Base-by-base conservation (phyloP, 2,113 vertebrate genomes). In the Cyprinodon brontotheroides region DNA sequence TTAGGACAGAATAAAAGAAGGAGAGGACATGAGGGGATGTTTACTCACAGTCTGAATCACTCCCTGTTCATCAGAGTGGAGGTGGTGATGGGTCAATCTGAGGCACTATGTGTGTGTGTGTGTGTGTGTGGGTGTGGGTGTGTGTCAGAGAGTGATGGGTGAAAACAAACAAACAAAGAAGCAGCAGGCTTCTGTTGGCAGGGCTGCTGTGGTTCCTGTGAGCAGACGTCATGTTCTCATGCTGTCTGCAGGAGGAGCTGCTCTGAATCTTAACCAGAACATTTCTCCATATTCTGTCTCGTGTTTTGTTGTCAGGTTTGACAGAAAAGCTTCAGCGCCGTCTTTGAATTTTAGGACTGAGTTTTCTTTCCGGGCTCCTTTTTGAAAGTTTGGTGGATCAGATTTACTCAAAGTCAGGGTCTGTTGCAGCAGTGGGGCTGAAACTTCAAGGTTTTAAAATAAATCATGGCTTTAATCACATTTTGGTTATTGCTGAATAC, bases 181-280 rank as follows among this genome's bases (percentile, higher is more conserved):
- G 68, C 73, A 61, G 68, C 64, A 39, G 62, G 39, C 57, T 75
- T 43, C 4, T 75, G 29, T 61, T 74, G 4, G 36, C 20, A 11
- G 43, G 53, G 72, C 20, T 57, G 60, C 41, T 69, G 41, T 57
- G 48, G 70, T 74, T 71, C 60, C 71, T 65, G 72, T 79, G 4
- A 71, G 74, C 68, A 29, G 60, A 57, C 61, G 60, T 70, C 62
- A 68, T 68, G 78, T 85, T 73, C 74, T 83, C 40, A 1, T 65
- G 69, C 47, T 45, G 75, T 85, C 81, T 74, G 78, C 66, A 75
- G 78, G 40, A 82, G 65, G 50, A 69, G 73, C 68, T 82, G 84
- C 68, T 63, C 61, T 4, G 68, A 86, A 84, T 84, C 40, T 70
- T 74, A 81, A 86, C 78, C 59, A 82, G 29, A n/a, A 59, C 11